phyloP scores from a whole-genome alignment of 2,888 invertebrate genomes.

The Sinohyriopsis cumingii region DNA sequence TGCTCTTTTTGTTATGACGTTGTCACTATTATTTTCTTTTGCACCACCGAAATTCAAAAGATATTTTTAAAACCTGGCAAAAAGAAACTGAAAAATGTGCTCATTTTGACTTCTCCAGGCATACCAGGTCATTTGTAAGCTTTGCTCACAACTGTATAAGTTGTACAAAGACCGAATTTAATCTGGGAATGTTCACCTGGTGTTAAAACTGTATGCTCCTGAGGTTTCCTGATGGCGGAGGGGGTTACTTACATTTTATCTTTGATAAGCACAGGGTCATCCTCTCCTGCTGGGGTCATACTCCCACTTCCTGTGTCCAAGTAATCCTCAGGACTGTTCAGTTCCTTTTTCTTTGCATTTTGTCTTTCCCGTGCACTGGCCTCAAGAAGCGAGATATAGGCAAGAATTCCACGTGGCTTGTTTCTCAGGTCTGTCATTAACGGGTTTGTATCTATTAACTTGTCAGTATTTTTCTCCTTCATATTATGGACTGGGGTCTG shows the following conservation, averaged over 20 bases:
- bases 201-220: no score
- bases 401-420: slow-evolving; percentile 61
- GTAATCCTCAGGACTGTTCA: slow-evolving; percentile 27
- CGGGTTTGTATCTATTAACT: slow-evolving; percentile 7
- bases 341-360: slow-evolving; percentile 36
- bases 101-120: no score
- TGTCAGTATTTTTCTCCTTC: slow-evolving; percentile 6
- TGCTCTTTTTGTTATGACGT: no score
- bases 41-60: no score
- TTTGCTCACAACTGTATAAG: no score
- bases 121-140: no score
- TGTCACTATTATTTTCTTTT: no score
- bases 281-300: slow-evolving; percentile 28
- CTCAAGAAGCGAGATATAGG: slow-evolving; percentile 68
- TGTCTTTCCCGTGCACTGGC: slow-evolving; percentile 54
- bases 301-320: slow-evolving; percentile 36
- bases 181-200: no score
- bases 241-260: slow-evolving; percentile 30
- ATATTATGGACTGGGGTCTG: not conserved
- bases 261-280: slow-evolving; percentile 20
- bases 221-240: no score
- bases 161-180: no score
- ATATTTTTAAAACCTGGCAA: no score
- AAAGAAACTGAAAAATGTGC: no score
- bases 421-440: slow-evolving; percentile 18